Base-by-base conservation (phyloP, 2,888 invertebrate species). In the Conchocele bisecta region DNA sequence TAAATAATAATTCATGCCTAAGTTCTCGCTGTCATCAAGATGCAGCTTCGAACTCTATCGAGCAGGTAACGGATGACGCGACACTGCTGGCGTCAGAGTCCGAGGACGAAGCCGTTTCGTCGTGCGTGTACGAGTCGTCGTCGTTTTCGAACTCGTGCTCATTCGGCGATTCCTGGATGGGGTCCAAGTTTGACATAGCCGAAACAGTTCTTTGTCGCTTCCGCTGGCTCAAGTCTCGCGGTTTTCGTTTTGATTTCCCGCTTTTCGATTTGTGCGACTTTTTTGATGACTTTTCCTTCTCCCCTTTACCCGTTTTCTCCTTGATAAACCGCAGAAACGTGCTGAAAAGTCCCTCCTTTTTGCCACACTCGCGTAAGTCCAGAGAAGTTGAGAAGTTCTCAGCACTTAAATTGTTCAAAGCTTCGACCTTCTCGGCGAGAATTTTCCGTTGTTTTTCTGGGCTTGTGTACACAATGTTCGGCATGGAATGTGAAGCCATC, bases 191-290 rank as follows among this genome's bases (percentile, higher is more conserved):
- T 9, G 88, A 88, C 84, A 86, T 86, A 28, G 83, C 82, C 1
- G 88, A 88, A 26, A 88, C 83, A 1, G 86, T 88, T 57, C 88
- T 81, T 65, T 88, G 87, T 7, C 88, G 76, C 74, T 88, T 88
- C 65, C 86, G 79, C 58, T 85, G 85, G 11, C 77, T 70, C 46
- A 84, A 60, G 28, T 85, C 82, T 56, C 84, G 82, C 0, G 82
- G 79, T 58, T 87, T 88, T 46, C 87, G 74, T 67, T 88, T 88
- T 2, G 86, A 86, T 61, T 88, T 88, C 11, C 82, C 78, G 5
- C 48, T 28, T 44, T 60, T 71, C 0, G 63, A 53, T n/a, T 72
- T 65, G 41, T 48, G 61, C 41, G 37, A 17, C 26, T 28, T 59
- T 5, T 65, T 41, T 11, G 44, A 24, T 2, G 41, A 28, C 17